phyloP scores from a whole-genome alignment of 2,113 vertebrate genomes.

The Girardinichthys multiradiatus region DNA sequence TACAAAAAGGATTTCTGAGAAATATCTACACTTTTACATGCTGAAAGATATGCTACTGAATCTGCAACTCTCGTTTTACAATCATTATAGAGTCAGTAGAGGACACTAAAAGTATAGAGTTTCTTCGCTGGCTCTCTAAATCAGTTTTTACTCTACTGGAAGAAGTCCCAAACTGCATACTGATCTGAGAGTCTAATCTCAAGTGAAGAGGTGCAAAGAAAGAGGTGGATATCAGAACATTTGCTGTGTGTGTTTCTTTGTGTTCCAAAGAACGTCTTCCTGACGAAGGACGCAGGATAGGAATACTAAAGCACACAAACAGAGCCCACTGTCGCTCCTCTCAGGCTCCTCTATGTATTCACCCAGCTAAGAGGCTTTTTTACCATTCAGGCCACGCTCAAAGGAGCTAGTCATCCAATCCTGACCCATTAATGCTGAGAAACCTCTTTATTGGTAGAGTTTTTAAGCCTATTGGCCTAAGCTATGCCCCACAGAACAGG shows the following conservation, averaged over 20 bases:
- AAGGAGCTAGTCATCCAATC: constrained; percentile 79
- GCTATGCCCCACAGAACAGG: constrained; percentile 67
- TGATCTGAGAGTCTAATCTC: constrained; percentile 67
- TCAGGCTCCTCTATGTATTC: constrained; percentile 77
- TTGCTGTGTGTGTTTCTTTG: constrained; percentile 38
- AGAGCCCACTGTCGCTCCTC: constrained; percentile 74
- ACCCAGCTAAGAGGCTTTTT: constrained; percentile 78
- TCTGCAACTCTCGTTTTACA: constrained; percentile 26
- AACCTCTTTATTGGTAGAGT: constrained; percentile 76
- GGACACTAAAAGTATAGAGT: constrained; percentile 35
- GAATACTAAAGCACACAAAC: constrained; percentile 79
- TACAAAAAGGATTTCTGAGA: constrained; percentile 32
- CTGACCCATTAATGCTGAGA: constrained; percentile 77
- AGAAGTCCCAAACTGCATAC: constrained; percentile 57
- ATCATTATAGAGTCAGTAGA: constrained; percentile 25
- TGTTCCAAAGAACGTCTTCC: constrained; percentile 63
- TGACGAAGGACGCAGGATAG: constrained; percentile 67
- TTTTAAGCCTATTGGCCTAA: constrained; percentile 79
- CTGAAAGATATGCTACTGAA: constrained; percentile 11
- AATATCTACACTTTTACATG: constrained; percentile 22
- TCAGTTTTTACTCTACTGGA: constrained; percentile 50
- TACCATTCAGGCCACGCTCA: constrained; percentile 77
- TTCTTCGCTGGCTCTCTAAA: constrained; percentile 37
- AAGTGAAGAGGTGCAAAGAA: constrained; percentile 50
- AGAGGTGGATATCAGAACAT: constrained; percentile 60